Conservation (phyloP, 2,797 vertebrate species). For the Limosa lapponica region DNA sequence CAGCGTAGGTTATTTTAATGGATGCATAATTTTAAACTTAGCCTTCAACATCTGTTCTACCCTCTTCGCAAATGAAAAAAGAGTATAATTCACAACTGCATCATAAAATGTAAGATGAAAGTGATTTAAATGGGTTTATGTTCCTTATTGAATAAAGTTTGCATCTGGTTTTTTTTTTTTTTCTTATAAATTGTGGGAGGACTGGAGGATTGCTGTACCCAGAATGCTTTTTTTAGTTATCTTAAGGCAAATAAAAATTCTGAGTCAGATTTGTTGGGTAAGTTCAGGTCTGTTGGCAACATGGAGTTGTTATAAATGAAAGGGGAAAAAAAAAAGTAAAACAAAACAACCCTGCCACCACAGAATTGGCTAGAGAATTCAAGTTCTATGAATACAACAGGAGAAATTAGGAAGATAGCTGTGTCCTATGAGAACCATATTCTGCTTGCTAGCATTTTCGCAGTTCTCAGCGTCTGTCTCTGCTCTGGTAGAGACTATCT, state of each 20-base stretch:
- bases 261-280: background rate
- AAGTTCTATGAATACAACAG: background rate
- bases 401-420: background rate
- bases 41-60: slow-evolving; percentile 1
- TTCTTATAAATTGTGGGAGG: background rate
- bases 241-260: background rate
- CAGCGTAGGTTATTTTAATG: background rate
- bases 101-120: slow-evolving; percentile 10
- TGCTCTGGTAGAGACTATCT: background rate
- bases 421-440: background rate
- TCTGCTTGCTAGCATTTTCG: background rate
- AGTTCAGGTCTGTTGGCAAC: background rate
- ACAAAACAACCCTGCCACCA: background rate
- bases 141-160: slow-evolving; percentile 22
- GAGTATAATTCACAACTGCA: slow-evolving; percentile 3
- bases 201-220: background rate
- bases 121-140: slow-evolving; percentile 19
- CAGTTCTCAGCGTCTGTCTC: background rate
- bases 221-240: background rate
- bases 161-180: background rate
- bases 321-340: background rate
- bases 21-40: slow-evolving; percentile 4
- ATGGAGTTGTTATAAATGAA: background rate
- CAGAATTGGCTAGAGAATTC: background rate
- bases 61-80: slow-evolving; percentile 16